Evolutionary conservation across 2,797 vertebrate genomes (phyloP).

Genomic region (Arnoldichthys spilopterus): DNA sequence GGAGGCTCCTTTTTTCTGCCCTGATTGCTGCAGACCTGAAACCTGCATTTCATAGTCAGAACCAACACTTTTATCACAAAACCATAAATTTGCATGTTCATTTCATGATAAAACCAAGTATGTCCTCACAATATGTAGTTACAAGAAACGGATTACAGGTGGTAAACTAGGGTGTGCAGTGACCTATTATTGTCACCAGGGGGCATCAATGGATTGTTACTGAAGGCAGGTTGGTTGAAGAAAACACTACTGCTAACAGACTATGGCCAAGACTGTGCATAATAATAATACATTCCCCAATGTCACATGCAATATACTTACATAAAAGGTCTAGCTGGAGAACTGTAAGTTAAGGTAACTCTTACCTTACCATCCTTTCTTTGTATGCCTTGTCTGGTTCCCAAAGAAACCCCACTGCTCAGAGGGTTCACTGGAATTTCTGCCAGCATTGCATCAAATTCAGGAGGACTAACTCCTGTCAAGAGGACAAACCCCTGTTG

Average conservation of each 20-base stretch:
- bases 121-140: not conserved
- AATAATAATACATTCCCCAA: not conserved
- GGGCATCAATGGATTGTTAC: constrained; percentile 2
- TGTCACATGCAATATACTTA: not conserved
- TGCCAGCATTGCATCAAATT: constrained; percentile 55
- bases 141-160: not conserved
- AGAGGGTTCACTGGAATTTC: constrained; percentile 51
- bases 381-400: constrained; percentile 25
- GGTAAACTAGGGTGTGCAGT: not conserved
- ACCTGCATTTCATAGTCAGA: constrained; percentile 39
- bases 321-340: not conserved
- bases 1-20: constrained; percentile 36
- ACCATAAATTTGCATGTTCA: not conserved
- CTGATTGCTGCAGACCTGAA: constrained; percentile 36
- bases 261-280: not conserved
- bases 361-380: constrained; percentile 55
- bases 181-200: constrained; percentile 27
- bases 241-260: not conserved
- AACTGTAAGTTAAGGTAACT: not conserved
- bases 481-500: not conserved
- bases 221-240: not conserved
- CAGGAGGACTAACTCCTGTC: constrained; percentile 7
- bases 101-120: not conserved
- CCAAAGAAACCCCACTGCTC: constrained; percentile 44
- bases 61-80: not conserved